Evolutionary conservation across 2,797 vertebrate genomes (phyloP).

Genomic region (Centroberyx gerrardi): DNA sequence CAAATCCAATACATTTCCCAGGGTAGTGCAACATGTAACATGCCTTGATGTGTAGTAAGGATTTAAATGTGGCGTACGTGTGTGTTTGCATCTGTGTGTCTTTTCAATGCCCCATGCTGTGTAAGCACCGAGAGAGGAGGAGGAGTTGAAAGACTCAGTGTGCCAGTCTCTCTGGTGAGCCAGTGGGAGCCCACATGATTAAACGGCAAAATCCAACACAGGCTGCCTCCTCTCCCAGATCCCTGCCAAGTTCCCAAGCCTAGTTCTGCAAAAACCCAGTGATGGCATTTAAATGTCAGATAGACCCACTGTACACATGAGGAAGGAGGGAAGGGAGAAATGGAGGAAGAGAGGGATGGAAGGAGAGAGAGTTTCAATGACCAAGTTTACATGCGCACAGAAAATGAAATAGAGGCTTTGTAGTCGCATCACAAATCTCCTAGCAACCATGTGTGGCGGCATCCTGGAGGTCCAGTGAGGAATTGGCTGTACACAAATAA

Average conservation of each 20-base stretch:
- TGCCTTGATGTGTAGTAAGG: too few species aligned
- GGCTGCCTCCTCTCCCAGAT: not conserved
- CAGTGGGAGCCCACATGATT: not conserved
- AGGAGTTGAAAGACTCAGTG: slow-evolving; percentile 33
- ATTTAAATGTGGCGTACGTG: not conserved
- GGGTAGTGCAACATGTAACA: not conserved
- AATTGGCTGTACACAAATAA: too few species aligned
- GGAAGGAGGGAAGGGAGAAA: not conserved
- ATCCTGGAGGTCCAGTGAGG: too few species aligned
- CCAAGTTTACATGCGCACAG: too few species aligned
- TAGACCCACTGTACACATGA: not conserved
- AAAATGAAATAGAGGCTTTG: too few species aligned
- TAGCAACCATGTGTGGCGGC: too few species aligned
- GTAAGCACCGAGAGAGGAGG: slow-evolving; percentile 10
- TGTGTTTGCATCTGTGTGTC: not conserved
- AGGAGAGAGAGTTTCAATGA: too few species aligned
- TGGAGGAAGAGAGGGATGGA: too few species aligned
- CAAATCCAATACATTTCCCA: not conserved
- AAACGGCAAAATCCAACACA: slow-evolving; percentile 15
- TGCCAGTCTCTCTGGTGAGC: slow-evolving; percentile 5
- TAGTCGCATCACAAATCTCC: too few species aligned
- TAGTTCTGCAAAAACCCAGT: not conserved
- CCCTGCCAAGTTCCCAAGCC: not conserved
- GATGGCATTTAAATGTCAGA: slow-evolving; percentile 5
- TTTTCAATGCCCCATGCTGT: not conserved